Conservation (phyloP, 2,888 invertebrate species). For the Macrosoma leucophasiata region DNA sequence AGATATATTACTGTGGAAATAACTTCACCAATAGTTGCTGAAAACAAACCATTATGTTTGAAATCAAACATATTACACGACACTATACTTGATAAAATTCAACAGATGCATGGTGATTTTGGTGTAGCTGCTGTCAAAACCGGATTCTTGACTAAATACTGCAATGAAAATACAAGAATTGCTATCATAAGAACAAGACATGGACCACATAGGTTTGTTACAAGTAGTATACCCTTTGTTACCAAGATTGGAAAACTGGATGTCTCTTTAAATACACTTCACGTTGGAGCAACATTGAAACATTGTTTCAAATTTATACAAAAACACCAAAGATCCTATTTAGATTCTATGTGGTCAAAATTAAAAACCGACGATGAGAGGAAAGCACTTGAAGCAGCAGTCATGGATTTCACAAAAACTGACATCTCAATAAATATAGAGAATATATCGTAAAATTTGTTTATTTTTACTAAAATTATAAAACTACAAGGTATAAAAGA, state of each 20-base stretch:
- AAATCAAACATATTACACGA: constrained; percentile 72
- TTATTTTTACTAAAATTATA: too few relatives aligned
- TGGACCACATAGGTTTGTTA: constrained; percentile 83
- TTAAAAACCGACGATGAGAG: constrained; percentile 79
- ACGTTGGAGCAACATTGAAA: constrained; percentile 85
- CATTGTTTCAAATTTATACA: constrained; percentile 86
- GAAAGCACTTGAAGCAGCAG: constrained; percentile 67
- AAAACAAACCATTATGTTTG: constrained; percentile 63
- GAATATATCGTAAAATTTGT: constrained; percentile 32
- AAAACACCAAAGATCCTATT: constrained; percentile 79
- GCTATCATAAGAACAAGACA: constrained; percentile 83
- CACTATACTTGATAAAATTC: constrained; percentile 77
- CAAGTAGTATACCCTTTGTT: constrained; percentile 81
- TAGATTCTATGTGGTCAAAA: constrained; percentile 78
- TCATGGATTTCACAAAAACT: constrained; percentile 63
- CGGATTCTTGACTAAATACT: constrained; percentile 86
- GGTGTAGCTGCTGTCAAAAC: constrained; percentile 81
- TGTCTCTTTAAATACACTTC: constrained; percentile 79
- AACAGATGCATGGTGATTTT: constrained; percentile 84
- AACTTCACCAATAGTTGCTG: constrained; percentile 59
- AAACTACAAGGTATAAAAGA: too few relatives aligned
- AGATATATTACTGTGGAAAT: constrained; percentile 84
- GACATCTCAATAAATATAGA: constrained; percentile 64
- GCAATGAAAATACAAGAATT: constrained; percentile 84
- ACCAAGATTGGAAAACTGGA: constrained; percentile 78